These are phyloP conservation scores for Macrophya annulata DNA, from an alignment of 2,888 invertebrate species.

Conservation along the genomic window DNA sequence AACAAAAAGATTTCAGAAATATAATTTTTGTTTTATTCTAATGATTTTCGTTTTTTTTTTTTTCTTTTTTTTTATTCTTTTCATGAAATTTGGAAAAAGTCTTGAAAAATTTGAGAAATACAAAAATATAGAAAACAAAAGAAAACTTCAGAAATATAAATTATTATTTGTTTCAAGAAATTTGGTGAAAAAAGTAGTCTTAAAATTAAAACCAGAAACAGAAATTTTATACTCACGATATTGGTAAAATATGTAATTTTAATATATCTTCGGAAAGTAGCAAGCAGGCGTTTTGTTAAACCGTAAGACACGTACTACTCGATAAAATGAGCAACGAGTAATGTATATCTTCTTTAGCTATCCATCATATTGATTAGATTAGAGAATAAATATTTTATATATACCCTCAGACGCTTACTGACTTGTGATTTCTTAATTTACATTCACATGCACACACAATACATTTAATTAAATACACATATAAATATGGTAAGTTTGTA, in stretches of 20 bases:
- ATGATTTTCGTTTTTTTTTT: background rate
- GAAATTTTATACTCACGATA: too few species aligned
- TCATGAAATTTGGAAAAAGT: background rate
- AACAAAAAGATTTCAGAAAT: background rate
- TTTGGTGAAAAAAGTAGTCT: too few species aligned
- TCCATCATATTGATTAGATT: slow-evolving; percentile 45
- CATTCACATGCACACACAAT: background rate
- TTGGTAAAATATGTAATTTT: background rate
- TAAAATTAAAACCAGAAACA: too few species aligned
- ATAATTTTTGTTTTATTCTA: background rate
- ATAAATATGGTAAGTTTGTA: too few species aligned
- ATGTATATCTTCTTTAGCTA: background rate
- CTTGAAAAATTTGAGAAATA: too few species aligned
- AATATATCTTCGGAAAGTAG: background rate
- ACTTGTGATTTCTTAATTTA: background rate
- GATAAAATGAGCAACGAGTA: background rate
- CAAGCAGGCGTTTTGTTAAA: background rate
- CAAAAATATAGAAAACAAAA: too few species aligned
- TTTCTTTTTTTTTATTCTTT: background rate
- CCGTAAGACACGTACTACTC: background rate
- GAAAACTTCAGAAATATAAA: too few species aligned
- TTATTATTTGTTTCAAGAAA: too few species aligned
- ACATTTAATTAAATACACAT: background rate
- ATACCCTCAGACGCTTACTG: background rate
- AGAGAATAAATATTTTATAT: background rate